Conservation (phyloP, 2,888 invertebrate species). For the Drosophila lacicola region DNA sequence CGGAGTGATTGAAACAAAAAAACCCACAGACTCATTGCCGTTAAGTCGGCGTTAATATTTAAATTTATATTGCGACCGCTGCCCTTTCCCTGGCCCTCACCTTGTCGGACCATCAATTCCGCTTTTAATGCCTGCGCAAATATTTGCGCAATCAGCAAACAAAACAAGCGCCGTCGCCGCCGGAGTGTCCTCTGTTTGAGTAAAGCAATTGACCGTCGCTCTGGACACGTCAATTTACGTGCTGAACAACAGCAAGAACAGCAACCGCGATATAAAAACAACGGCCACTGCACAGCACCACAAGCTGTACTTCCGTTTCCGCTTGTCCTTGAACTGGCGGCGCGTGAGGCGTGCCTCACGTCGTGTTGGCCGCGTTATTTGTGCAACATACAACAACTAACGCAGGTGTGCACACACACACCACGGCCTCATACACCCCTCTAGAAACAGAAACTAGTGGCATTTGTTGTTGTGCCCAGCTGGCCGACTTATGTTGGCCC, state of each 20-base stretch:
- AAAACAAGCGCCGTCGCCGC: slow-evolving; percentile 68
- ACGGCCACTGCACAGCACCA: slow-evolving; percentile 39
- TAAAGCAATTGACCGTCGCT: slow-evolving; percentile 76
- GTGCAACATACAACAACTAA: slow-evolving; percentile 32
- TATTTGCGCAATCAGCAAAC: slow-evolving; percentile 81
- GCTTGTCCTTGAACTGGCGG: slow-evolving; percentile 59
- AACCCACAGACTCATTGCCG: slow-evolving; percentile 70
- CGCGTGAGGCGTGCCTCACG: slow-evolving; percentile 15
- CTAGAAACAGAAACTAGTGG: slow-evolving; percentile 16
- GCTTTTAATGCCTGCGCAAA: slow-evolving; percentile 78
- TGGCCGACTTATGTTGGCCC: slow-evolving; percentile 33
- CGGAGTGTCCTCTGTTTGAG: slow-evolving; percentile 67
- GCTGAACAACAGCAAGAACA: slow-evolving; percentile 28
- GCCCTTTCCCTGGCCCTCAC: neutral
- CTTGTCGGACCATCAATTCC: slow-evolving; percentile 68
- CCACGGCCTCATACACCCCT: neutral
- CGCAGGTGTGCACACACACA: slow-evolving; percentile 22
- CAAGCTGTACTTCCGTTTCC: slow-evolving; percentile 66
- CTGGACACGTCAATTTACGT: slow-evolving; percentile 59
- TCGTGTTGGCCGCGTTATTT: slow-evolving; percentile 41
- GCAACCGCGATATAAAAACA: slow-evolving; percentile 12
- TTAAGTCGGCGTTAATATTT: slow-evolving; percentile 78
- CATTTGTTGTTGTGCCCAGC: slow-evolving; percentile 13
- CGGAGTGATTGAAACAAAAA: slow-evolving; percentile 51
- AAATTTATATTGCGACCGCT: slow-evolving; percentile 72